Percentiles rank a stretch among this genome's conserved stretches.
Evolutionary conservation across 1,140 invertebrate species (phyloP).

Genomic region (Leptinotarsa lineolata): DNA sequence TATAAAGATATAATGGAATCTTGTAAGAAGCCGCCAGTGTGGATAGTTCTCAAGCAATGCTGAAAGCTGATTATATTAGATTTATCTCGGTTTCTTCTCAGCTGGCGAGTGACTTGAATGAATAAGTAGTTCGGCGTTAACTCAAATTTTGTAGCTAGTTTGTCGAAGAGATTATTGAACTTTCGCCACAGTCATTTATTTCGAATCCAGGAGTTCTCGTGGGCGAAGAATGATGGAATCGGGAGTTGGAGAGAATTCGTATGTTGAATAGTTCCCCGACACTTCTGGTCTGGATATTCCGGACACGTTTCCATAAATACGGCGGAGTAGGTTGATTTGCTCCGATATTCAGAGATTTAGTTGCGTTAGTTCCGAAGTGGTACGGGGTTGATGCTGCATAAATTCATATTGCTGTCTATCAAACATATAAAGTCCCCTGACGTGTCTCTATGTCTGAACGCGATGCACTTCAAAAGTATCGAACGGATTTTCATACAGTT

Average conservation of each 20-base stretch:
- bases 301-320: background rate
- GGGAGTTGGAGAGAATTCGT: conserved; percentile 1
- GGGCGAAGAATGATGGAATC: background rate
- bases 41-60: background rate
- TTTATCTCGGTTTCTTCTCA: conserved; percentile 27
- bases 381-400: too few species aligned
- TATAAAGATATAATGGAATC: conserved; percentile 29
- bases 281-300: background rate
- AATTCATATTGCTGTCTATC: too few species aligned
- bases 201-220: background rate
- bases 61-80: conserved; percentile 28
- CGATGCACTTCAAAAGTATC: too few species aligned
- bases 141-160: conserved; percentile 29
- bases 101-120: conserved; percentile 22
- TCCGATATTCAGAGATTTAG: too few species aligned
- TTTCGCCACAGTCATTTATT: conserved; percentile 22
- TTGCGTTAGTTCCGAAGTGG: too few species aligned
- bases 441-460: too few species aligned
- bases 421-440: too few species aligned
- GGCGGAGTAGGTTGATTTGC: background rate
- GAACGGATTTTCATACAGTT: too few species aligned
- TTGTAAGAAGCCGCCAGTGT: background rate
- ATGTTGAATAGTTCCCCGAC: background rate
- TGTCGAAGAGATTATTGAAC: conserved; percentile 25
- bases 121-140: conserved; percentile 21